Evolutionary conservation across 2,797 vertebrate genomes (phyloP), one percentile per base, ranked within the genome.

Genomic region (Luscinia megarhynchos): DNA sequence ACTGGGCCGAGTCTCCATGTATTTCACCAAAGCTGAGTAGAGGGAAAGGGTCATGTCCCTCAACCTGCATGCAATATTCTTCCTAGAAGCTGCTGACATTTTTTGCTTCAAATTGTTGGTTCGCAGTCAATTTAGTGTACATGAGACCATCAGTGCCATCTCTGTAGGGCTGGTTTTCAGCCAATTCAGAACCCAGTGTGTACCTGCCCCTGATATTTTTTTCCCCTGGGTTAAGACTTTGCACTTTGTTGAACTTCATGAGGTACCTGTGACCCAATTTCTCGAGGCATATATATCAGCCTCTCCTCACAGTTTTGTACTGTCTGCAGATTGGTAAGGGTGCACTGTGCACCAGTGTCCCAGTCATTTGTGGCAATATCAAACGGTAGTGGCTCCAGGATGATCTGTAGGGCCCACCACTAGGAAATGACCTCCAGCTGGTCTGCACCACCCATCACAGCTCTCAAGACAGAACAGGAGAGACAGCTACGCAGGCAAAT

Each of bases 1-100:
- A 32, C 30, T 57, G 27, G 15, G 36, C 23, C 1, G 11, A 59
- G 18, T 6, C 11, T 29, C 0, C 1, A 41, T n/a, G 15, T 29
- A 15, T 24, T 51, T 30, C 15, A 64, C 16, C 9, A 64, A 21
- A 17, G 36, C 40, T 58, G 34, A 53, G 19, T 20, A 57, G 24
- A 89, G 12, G 9, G 27, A 24, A 63, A 69, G 8, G 12, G 84
- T 50, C 19, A n/a, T 1, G 1, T 81, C 20, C 15, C 10, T 77
- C 0, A 2, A 15, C 15, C 5, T 69, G 3, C 36, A 55, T n/a
- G 23, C 24, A 32, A 2, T 36, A 10, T 29, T 55, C 12, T 77
- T 84, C 38, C 16, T 23, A 55, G 57, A 69, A 81, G 24, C 8
- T 74, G 36, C 23, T 87, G 19, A 26, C 11, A 6, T 73, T 40